phyloP scores from a whole-genome alignment of 2,797 vertebrate genomes.

The Epinephelus coioides region DNA sequence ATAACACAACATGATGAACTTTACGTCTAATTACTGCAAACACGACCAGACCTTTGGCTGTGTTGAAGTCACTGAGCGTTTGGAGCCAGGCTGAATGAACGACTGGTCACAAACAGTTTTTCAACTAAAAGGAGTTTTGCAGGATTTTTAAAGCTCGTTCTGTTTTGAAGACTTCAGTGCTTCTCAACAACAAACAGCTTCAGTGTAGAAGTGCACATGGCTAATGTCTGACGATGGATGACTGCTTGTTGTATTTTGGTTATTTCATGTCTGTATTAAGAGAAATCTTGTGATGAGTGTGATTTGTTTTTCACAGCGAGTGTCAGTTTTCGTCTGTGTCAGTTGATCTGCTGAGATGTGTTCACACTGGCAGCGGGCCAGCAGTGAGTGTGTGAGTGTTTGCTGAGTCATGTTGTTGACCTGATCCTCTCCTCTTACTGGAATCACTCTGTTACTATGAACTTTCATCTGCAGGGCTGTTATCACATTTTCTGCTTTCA shows the following conservation, averaged over 20 bases:
- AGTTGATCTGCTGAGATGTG: background rate
- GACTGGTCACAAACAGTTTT: background rate
- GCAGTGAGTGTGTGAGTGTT: background rate
- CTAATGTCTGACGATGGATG: background rate
- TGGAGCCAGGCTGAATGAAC: background rate
- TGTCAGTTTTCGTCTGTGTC: too few species aligned
- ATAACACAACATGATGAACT: background rate
- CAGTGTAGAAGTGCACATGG: background rate
- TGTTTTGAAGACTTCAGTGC: background rate
- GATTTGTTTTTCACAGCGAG: too few species aligned
- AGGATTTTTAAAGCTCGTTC: background rate
- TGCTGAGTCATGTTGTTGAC: conserved; percentile 65
- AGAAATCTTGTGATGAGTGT: too few species aligned
- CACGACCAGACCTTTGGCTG: too few species aligned
- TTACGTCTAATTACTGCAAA: background rate
- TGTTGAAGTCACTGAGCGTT: too few species aligned
- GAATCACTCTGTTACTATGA: conserved; percentile 40
- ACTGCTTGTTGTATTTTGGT: background rate
- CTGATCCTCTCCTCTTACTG: conserved; percentile 37
- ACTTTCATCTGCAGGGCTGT: conserved; percentile 5
- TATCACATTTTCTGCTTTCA: conserved; percentile 32
- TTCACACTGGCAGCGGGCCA: background rate
- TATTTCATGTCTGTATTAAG: too few species aligned
- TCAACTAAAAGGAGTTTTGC: background rate
- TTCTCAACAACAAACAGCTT: too few species aligned